Base-by-base conservation (phyloP, 2,888 invertebrate genomes). In the Himalopsyche japonica region DNA sequence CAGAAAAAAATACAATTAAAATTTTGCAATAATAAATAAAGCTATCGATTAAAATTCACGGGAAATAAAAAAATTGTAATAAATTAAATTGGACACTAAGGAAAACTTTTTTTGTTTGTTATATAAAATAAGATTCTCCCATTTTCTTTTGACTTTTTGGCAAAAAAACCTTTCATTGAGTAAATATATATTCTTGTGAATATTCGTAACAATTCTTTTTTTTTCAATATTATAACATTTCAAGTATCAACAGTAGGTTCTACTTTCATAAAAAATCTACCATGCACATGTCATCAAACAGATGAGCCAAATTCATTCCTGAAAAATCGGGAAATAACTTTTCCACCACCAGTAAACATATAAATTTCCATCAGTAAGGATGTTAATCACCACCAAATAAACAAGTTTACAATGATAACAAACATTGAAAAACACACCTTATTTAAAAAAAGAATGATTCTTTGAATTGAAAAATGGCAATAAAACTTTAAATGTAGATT, bases 1-100 rank as follows among this genome's bases (percentile, higher is more conserved):
- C 83, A 83, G 83, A 83, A 83, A 80, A 37, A 82, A 80, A 48
- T 47, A 30, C 48, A 49, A 49, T 80, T 48, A 49, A 48, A 48
- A 70, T 70, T 10, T 70, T 24, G 70, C 5, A 70, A 57, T 8
- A 20, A 27, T 70, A 70, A 70, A 70, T 30, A 70, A 43, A 43
- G 43, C 43, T 43, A 4, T 43, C 15, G 43, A 43, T 43, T 43
- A 3, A 15, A 70, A 30, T 30, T 6, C 12, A 30, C 0, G 30
- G 7, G 15, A 70, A 5, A 70, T 24, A 70, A 27, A 43, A 15
- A 43, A 15, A 43, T 43, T 1, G 15, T 15, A 43, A 43, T 43
- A 15, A 43, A 43, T 15, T 43, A 15, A 12, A 43, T 15, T 43
- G 2, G 12, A 43, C 15, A 43, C 15, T 15, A 43, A 43, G 43